Percentiles rank a stretch among this genome's conserved stretches.
These are phyloP conservation scores for Phocides pigmalion DNA, from an alignment of 1,140 invertebrate genomes.

Conservation along the genomic window DNA sequence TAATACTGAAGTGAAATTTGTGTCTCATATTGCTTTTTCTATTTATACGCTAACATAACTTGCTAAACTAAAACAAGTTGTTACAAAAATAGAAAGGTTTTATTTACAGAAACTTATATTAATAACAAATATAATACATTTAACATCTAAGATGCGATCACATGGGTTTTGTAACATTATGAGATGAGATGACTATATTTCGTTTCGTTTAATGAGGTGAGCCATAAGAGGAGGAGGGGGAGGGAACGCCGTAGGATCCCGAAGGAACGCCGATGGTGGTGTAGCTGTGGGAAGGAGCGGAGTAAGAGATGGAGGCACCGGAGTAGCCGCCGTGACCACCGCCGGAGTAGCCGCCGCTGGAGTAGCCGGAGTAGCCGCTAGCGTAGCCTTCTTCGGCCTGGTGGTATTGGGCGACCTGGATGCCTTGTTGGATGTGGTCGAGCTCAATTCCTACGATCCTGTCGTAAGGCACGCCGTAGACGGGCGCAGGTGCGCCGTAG, in stretches of 20 bases:
- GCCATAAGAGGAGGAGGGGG: slow-evolving; percentile 75
- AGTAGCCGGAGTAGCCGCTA: slow-evolving; percentile 56
- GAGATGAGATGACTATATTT: slow-evolving; percentile 69
- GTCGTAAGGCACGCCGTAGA: slow-evolving; percentile 84
- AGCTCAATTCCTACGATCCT: slow-evolving; percentile 87
- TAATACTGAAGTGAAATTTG: slow-evolving; percentile 3
- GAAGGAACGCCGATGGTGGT: slow-evolving; percentile 77
- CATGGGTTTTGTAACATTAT: slow-evolving; percentile 68
- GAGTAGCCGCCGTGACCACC: slow-evolving; percentile 53
- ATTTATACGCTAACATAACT: background rate
- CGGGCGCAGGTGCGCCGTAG: slow-evolving; percentile 84
- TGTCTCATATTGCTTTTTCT: background rate
- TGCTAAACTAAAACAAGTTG: slow-evolving; percentile 7
- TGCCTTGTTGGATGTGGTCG: slow-evolving; percentile 86
- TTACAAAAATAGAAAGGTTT: slow-evolving; percentile 69
- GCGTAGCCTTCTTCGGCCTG: slow-evolving; percentile 80
- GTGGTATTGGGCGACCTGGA: slow-evolving; percentile 87
- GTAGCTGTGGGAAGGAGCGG: slow-evolving; percentile 61
- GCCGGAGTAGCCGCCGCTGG: slow-evolving; percentile 53
- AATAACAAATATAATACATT: slow-evolving; percentile 80
- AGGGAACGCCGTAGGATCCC: slow-evolving; percentile 79
- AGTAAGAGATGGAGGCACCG: slow-evolving; percentile 59
- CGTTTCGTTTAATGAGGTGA: slow-evolving; percentile 70
- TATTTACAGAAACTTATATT: slow-evolving; percentile 81
- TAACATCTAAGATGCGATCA: slow-evolving; percentile 73